Evolutionary conservation across 1,140 invertebrate species (phyloP).

Genomic region (Nixonia krombeini): DNA sequence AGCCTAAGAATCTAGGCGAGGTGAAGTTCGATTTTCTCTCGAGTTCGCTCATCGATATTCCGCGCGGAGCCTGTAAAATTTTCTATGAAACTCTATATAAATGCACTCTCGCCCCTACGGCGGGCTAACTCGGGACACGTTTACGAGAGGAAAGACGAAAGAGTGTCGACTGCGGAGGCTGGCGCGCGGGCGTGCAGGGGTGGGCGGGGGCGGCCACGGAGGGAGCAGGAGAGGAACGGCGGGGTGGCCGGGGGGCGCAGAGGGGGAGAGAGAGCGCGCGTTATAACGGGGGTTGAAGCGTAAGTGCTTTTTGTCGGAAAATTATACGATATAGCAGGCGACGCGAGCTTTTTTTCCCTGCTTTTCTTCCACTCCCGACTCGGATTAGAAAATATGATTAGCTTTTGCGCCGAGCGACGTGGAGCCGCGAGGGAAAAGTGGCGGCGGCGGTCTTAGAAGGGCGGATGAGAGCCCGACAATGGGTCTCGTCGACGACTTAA

Average conservation of each 20-base stretch:
- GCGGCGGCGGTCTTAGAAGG: slow-evolving; percentile 25
- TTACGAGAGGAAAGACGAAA: slow-evolving; percentile 58
- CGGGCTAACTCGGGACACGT: slow-evolving; percentile 56
- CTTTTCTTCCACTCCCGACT: slow-evolving; percentile 51
- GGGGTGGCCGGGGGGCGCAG: too few relatives aligned
- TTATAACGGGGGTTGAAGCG: slow-evolving; percentile 60
- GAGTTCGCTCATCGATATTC: slow-evolving; percentile 49
- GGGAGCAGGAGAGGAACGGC: too few relatives aligned
- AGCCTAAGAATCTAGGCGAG: slow-evolving; percentile 31
- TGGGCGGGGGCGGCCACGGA: slow-evolving; percentile 4
- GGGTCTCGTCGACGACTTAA: slow-evolving; percentile 55
- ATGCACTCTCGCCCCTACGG: slow-evolving; percentile 59
- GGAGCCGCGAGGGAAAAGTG: slow-evolving; percentile 31
- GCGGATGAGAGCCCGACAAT: slow-evolving; percentile 45
- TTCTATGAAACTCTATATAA: slow-evolving; percentile 65
- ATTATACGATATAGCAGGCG: slow-evolving; percentile 68
- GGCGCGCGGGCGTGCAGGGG: slow-evolving; percentile 3
- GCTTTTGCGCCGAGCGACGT: slow-evolving; percentile 53
- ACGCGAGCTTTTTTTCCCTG: slow-evolving; percentile 58
- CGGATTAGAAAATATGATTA: slow-evolving; percentile 71
- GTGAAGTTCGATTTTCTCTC: slow-evolving; percentile 45
- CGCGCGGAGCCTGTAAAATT: slow-evolving; percentile 54
- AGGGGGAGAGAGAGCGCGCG: too few relatives aligned
- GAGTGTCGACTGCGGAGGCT: slow-evolving; percentile 41
- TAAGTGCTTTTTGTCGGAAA: slow-evolving; percentile 71